Percentiles rank a stretch among this genome's conserved stretches.
These are phyloP conservation scores for Potamarius usumacintae DNA, from an alignment of 2,113 vertebrate genomes.

Conservation along the genomic window DNA sequence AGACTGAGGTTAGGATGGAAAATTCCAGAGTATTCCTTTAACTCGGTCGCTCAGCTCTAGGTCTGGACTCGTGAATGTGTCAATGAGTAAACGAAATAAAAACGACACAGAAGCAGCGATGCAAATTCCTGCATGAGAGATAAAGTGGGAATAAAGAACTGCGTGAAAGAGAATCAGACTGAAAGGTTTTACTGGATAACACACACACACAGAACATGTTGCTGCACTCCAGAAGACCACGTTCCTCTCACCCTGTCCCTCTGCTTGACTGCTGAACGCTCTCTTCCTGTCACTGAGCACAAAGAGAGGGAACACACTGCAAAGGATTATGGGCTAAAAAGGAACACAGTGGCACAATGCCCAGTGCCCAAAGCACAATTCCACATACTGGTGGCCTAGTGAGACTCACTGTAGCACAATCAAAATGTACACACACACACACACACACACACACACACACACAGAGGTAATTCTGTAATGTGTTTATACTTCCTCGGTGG, in stretches of 20 bases:
- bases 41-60: neutral
- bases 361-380: neutral
- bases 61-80: neutral
- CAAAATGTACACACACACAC: slow-evolving; percentile 18
- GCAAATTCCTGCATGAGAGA: neutral
- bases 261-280: slow-evolving; percentile 30
- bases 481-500: neutral
- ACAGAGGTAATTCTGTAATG: neutral
- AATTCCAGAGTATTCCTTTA: neutral
- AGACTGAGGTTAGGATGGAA: neutral
- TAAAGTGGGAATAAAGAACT: neutral
- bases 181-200: neutral
- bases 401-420: slow-evolving; percentile 3
- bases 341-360: slow-evolving; percentile 20
- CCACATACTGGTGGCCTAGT: neutral
- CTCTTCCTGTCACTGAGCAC: slow-evolving; percentile 21
- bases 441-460: slow-evolving; percentile 26
- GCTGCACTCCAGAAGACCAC: neutral
- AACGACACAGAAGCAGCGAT: neutral
- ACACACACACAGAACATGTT: neutral
- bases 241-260: slow-evolving; percentile 29
- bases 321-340: slow-evolving; percentile 42
- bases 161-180: neutral
- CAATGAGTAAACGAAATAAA: neutral
- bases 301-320: slow-evolving; percentile 31